Evolutionary conservation across 2,888 invertebrate species (phyloP), one percentile per base, ranked within the genome.

Genomic region (Pandemis cinnamomeana): DNA sequence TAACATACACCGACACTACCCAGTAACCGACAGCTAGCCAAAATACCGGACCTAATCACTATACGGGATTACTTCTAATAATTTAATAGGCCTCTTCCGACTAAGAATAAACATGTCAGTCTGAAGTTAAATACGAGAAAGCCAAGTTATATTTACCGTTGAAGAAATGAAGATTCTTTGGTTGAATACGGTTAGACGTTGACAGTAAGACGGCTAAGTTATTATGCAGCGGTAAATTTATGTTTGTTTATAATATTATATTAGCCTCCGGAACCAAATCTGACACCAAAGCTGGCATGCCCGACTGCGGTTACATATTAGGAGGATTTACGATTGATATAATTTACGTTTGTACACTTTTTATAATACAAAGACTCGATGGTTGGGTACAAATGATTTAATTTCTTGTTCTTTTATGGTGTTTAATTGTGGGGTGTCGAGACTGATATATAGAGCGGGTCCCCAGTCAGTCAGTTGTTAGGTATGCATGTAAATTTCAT

Each of bases 31-130:
- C 88, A 86, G 87, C 84, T 85, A 84, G 88, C 89, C 89, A 89
- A 89, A 91, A 90, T 89, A 89, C 89, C 88, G 82, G 86, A 85
- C 89, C 87, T 84, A 71, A 73, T 71, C 66, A 88, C 88, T 83
- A 84, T 85, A 80, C 83, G 83, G 89, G 91, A 91, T 92, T 92
- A 92, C 86, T 86, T 86, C 87, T 86, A 90, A 92, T 91, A 91
- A 92, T 92, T 92, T 92, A 93, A 93, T 92, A 92, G 92, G 88
- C 87, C 87, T 86, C 89, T 90, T 90, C 91, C 87, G 83, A 84
- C 89, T 89, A 89, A 92, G 91, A 93, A 93, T 93, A 93, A 93
- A 92, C 91, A 92, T 92, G 93, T 92, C 93, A 91, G 84, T 82
- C 85, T 81, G 83, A 88, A 87, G 88, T 89, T 91, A 91, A 92